Base-by-base conservation (phyloP, 2,113 vertebrate genomes). In the Sander lucioperca region DNA sequence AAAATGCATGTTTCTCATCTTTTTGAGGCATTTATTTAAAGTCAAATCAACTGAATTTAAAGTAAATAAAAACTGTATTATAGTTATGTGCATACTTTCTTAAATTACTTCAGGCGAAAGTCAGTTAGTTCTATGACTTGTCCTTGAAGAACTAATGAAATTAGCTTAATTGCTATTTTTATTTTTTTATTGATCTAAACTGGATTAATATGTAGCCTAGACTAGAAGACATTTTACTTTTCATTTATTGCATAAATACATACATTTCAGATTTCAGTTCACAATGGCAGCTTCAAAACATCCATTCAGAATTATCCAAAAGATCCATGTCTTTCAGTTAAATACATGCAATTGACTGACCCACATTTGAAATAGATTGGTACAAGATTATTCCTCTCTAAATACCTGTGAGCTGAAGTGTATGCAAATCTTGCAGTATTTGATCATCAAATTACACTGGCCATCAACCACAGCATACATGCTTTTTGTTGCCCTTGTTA, bases 171-270 rank as follows among this genome's bases (percentile, higher is more conserved):
- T 39, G 39, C 2, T 39, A 39, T 39, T 39, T 8, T 39, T 39
- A 8, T 30, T 39, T 39, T 39, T 39, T 2, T 74, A 87, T 83
- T 85, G 70, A 80, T 85, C 69, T 61, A 23, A 74, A 73, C 33
- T 59, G 14, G n/a, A 62, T 74, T 43, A 39, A 25, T 62, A 27
- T 36, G 5, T 48, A 64, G 23, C 25, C 15, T 21, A 39, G 36
- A 39, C 36, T 39, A 77, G 43, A 48, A 45, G 45, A 48, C 51
- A 66, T 59, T 30, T 63, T 15, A 58, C 30, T 51, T 69, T 25
- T 27, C 0, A n/a, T 61, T 62, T 1, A 21, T 33, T 58, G 15
- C 6, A 15, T 59, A 58, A 51, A 47, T 12, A 71, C 43, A 67
- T 57, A 7, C 0, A n/a, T 54, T 50, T 27, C 25, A 54, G 74